Base-by-base conservation (phyloP, 2,888 invertebrate species). In the Drosophila quinaria region DNA sequence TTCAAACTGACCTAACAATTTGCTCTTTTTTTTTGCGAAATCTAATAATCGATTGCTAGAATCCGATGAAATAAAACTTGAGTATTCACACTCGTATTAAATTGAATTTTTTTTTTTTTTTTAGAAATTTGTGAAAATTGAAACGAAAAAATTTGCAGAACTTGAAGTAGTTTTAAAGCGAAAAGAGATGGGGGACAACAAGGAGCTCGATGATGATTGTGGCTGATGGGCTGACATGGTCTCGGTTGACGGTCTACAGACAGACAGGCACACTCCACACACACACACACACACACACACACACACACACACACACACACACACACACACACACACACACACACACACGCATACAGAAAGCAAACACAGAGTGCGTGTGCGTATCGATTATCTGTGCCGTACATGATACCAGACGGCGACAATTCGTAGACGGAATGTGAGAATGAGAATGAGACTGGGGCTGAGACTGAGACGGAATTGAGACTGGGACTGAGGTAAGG, bases 381-480 rank as follows among this genome's bases (percentile, higher is more conserved):
- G 78, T 83, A 83, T 83, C 78, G 83, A 83, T 83, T 83, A 83
- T 83, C 83, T 83, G 74, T 55, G 74, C 41, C 64, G 41, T 58
- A 50, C 61, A 59, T 54, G 61, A 41, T 15, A 44, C 68, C 85
- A 82, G 85, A 86, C 86, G 78, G 69, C 80, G 83, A 64, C 80
- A 71, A 78, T 80, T 70, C 83, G 75, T 58, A 76, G 79, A 76
- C 73, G 66, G 63, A 56, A 37, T 46, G 33, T 22, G 60, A 50
- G 35, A 13, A 13, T 11, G 25, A 11, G n/a, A 25, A 9, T 11
- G 35, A 22, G 31, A 9, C 3, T 10, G 13, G 44, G 44, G n/a
- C 9, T 17, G 29, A 19, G 33, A 37, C 8, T 31, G 50, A 19
- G 19, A 25, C 13, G 35, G 15, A 10, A 19, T 22, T n/a, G 31